Evolutionary conservation across 2,888 invertebrate genomes (phyloP), one percentile per base, ranked within the genome.

Genomic region (Biston stratarius): DNA sequence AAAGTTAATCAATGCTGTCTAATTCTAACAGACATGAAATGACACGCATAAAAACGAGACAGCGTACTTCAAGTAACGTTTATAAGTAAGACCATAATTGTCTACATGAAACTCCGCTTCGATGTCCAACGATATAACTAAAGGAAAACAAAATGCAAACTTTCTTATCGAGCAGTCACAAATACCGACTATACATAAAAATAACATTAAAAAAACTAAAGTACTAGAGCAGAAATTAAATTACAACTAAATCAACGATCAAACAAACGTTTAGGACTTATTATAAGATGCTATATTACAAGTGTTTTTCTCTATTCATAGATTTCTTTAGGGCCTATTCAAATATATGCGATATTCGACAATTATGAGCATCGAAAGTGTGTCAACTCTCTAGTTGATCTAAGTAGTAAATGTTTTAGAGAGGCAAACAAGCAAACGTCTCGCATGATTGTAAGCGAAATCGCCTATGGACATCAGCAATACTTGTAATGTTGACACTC

Each of bases 201-300:
- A 65, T 67, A 71, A 74, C 72, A 74, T 74, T 80, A 80, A 83
- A 83, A 84, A 64, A 88, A 87, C 84, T 86, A 76, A 72, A 77
- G 67, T 73, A 76, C 81, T 80, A 77, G 81, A 80, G 78, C 78
- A 81, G 79, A 76, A 78, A 78, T 74, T 78, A 80, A 84, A 82
- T 82, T 82, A 84, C 61, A 87, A 87, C 84, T 85, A 87, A 87
- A 82, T 87, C 86, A 90, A 90, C 85, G 82, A 83, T 78, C 82
- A 87, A 87, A 85, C 87, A 86, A 87, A 85, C 80, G 82, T 81
- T 74, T 83, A 80, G 75, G 81, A 83, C 86, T 87, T 88, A 89
- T 76, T 68, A 79, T 82, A 85, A 83, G 81, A 79, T 76, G 82
- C 83, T 90, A 90, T 90, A 87, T 79, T 89, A 90, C 90, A 91